A percentile compares a stretch with the other conserved stretches of the same genome.
phyloP scores from a whole-genome alignment of 2,888 invertebrate genomes.

The Hyles lineata region DNA sequence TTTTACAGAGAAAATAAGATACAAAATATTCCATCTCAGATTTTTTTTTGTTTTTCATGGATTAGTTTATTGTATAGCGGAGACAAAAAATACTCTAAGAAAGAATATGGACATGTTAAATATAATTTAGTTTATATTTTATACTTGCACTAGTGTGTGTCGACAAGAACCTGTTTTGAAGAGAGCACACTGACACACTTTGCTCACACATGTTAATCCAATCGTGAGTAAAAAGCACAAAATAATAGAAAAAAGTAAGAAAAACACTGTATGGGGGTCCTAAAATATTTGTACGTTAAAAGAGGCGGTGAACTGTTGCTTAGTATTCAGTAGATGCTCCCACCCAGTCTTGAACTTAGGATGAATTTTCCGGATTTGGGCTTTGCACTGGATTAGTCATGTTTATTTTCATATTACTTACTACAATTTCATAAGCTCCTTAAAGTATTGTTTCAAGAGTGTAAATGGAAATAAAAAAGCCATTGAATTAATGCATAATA shows the following conservation, averaged over 20 bases:
- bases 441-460: not conserved
- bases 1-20: conserved; percentile 33
- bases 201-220: no score
- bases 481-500: no score
- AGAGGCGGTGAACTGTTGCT: conserved; percentile 42
- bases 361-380: conserved; percentile 39
- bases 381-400: conserved; percentile 1
- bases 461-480: not conserved
- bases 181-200: no score
- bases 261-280: not conserved
- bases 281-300: conserved; percentile 29
- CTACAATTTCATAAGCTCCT: no score
- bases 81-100: no score
- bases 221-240: not conserved
- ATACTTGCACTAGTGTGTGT: no score
- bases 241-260: not conserved
- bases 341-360: conserved; percentile 42
- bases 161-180: no score
- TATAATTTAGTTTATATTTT: no score
- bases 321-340: conserved; percentile 50
- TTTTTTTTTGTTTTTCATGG: not conserved
- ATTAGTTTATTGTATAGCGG: not conserved
- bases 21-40: not conserved
- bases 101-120: no score
- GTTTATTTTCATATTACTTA: not conserved